These are phyloP conservation scores for Hormaphis cornu DNA, from an alignment of 1,140 invertebrate genomes.

Conservation along the genomic window DNA sequence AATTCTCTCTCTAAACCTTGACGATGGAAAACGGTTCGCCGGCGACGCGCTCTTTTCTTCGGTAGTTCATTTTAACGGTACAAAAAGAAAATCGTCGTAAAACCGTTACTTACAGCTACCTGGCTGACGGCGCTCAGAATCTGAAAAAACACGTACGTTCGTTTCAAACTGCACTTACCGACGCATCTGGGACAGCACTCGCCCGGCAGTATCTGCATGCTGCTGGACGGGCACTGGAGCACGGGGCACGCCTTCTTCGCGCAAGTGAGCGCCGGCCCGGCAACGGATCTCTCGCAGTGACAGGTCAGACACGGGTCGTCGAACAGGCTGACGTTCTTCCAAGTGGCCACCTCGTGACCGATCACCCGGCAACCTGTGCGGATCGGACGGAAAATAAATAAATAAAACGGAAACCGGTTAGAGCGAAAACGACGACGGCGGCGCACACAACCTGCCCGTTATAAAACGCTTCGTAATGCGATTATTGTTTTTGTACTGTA, in stretches of 20 bases:
- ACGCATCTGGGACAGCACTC: constrained; percentile 77
- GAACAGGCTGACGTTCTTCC: constrained; percentile 62
- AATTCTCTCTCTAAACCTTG: too few species aligned
- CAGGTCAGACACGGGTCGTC: constrained; percentile 82
- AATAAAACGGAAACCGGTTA: constrained; percentile 26
- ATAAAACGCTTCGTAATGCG: too few species aligned
- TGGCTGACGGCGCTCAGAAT: too few species aligned
- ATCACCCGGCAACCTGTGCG: constrained; percentile 64
- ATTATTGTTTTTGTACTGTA: too few species aligned
- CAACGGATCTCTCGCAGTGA: constrained; percentile 51
- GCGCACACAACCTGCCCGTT: too few species aligned
- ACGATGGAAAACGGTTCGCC: too few species aligned
- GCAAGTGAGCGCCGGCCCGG: constrained; percentile 61
- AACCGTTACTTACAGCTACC: too few species aligned
- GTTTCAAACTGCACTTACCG: constrained; percentile 49
- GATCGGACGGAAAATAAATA: too few species aligned
- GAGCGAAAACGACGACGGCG: neutral
- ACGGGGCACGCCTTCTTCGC: constrained; percentile 75
- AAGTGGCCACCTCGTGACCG: constrained; percentile 53
- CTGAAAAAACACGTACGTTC: too few species aligned
- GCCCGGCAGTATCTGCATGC: constrained; percentile 55
- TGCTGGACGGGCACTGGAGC: constrained; percentile 59
- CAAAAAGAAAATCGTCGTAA: too few species aligned
- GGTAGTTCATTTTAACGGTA: too few species aligned
- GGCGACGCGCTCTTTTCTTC: too few species aligned